These are phyloP conservation scores for Leucoraja erinaceus DNA, from an alignment of 2,113 vertebrate genomes.

Conservation along the genomic window DNA sequence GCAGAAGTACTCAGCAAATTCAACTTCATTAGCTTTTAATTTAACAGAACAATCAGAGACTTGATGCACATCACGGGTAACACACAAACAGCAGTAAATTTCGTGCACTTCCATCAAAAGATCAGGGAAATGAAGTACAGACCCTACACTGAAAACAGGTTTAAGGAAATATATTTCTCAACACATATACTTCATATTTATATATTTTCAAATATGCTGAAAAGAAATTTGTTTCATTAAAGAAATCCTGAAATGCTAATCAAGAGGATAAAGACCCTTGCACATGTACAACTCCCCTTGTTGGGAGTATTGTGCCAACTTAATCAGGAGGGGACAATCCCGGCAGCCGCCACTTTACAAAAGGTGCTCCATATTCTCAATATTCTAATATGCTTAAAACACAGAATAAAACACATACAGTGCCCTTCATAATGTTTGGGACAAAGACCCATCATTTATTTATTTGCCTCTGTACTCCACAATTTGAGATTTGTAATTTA, in stretches of 20 bases:
- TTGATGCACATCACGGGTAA: conserved; percentile 58
- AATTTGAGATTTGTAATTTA: too few relatives aligned
- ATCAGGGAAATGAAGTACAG: conserved; percentile 47
- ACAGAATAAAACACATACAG: background rate
- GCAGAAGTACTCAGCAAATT: conserved; percentile 58
- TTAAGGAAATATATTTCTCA: conserved; percentile 52
- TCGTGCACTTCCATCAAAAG: conserved; percentile 57
- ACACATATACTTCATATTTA: conserved; percentile 47
- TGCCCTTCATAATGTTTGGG: too few relatives aligned
- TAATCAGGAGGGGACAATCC: background rate
- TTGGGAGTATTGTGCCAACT: conserved; percentile 24
- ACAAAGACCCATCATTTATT: too few relatives aligned
- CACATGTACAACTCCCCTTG: conserved; percentile 19
- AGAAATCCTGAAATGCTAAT: conserved; percentile 53
- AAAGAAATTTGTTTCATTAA: conserved; percentile 43
- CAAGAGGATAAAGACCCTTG: conserved; percentile 41
- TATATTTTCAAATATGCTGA: conserved; percentile 54
- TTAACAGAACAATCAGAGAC: conserved; percentile 50
- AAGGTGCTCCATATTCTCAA: conserved; percentile 21
- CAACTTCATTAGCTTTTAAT: conserved; percentile 48
- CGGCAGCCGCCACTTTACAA: conserved; percentile 11
- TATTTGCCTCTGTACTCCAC: too few relatives aligned
- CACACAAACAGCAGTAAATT: conserved; percentile 64
- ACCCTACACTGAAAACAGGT: conserved; percentile 50
- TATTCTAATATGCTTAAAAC: background rate